Evolutionary conservation across 2,797 vertebrate genomes (phyloP), one percentile per base, ranked within the genome.

Genomic region (Simalia tracyae): DNA sequence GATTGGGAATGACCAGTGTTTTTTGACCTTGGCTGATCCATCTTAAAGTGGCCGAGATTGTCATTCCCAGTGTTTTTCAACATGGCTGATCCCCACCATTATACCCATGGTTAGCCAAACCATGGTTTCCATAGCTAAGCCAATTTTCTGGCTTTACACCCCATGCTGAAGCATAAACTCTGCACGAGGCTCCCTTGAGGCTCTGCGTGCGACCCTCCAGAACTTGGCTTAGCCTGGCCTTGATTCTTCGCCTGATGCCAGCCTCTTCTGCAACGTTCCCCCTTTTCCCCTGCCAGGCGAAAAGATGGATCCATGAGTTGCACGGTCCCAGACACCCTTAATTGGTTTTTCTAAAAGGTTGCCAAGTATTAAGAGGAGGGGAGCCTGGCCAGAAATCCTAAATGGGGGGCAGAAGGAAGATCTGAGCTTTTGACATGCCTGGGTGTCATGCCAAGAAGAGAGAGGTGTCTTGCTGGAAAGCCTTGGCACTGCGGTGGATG

Each of bases 141-240:
- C n/a, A 17, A 17, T 76, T 76, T 42, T 42, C 31, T 36, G 50
- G 50, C 50, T 54, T 54, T 54, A 54, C 8, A 31, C 68, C 7
- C 19, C 0, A 0, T 1, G 6, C 31, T 19, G 31, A 36, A 72
- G 5, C 31, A 15, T 36, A 17, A 36, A 72, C 15, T 72, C 1
- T 36, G 15, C 6, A 17, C 1, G 0, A 1, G 31, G 66, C 6
- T 72, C 66, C 14, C 0, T 15, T 17, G 64, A 0, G 14, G 12
- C 31, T 31, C 12, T 31, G 5, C 15, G n/a, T 1, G 5, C 9
- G 31, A 36, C 8, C 68, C 15, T 42, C 68, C 31, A 68, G n/a
- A 68, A 68, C 28, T 0, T 68, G 68, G 68, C 59, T 60, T 60
- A 60, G 15, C 59, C 59, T 19, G 1, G 59, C 31, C 31, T 36